Conservation (phyloP, 2,113 vertebrate species). For the Geococcyx californianus region DNA sequence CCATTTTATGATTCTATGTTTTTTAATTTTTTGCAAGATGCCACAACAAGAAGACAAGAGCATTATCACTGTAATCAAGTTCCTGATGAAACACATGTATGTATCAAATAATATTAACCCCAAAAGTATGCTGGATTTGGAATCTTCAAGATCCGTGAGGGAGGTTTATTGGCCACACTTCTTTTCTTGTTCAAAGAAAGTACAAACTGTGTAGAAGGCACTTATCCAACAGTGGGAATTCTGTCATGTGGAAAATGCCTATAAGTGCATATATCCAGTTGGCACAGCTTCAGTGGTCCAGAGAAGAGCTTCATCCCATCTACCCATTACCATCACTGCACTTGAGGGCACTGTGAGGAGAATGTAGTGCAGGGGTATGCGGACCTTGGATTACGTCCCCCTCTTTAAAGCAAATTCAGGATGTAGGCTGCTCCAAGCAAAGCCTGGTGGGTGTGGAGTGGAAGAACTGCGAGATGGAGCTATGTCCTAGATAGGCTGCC, state of each 20-base stretch:
- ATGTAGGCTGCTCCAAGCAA: neutral
- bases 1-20: neutral
- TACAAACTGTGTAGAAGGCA: neutral
- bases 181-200: neutral
- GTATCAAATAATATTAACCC: neutral
- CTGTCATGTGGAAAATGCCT: neutral
- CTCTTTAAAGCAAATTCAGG: neutral
- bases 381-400: neutral
- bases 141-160: neutral
- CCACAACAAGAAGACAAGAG: neutral
- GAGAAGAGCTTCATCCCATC: neutral
- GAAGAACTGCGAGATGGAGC: neutral
- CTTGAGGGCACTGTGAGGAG: rapidly evolving
- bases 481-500: too few relatives aligned
- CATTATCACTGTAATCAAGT: neutral
- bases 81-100: neutral
- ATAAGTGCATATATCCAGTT: rapidly evolving
- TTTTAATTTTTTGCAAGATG: neutral
- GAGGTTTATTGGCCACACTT: neutral
- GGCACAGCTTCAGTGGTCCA: neutral
- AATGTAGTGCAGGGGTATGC: neutral
- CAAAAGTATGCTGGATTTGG: neutral
- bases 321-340: neutral
- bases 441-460: neutral
- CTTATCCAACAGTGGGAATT: too few relatives aligned